Percentiles rank a stretch among this genome's conserved stretches.
Evolutionary conservation across 2,797 vertebrate species (phyloP).

Genomic region (Epinephelus awoara): DNA sequence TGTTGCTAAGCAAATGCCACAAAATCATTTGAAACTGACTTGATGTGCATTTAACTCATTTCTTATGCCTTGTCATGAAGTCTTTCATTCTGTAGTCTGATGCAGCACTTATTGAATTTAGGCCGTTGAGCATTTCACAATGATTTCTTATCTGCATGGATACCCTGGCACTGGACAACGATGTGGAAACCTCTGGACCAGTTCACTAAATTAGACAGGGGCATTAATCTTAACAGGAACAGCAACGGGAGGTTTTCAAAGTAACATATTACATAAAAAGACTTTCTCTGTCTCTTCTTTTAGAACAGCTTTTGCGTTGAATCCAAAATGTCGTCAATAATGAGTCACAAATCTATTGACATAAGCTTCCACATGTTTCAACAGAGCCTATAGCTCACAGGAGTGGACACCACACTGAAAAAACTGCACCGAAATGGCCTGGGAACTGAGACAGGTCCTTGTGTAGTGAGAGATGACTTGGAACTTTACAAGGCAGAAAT

Average conservation of each 20-base stretch:
- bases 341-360: background rate
- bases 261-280: background rate
- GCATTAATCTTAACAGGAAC: background rate
- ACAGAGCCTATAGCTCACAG: slow-evolving; percentile 13
- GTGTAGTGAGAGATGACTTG: slow-evolving; percentile 56
- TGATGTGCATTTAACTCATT: slow-evolving; percentile 32
- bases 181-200: slow-evolving; percentile 20
- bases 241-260: slow-evolving; percentile 5
- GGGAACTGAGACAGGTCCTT: slow-evolving; percentile 49
- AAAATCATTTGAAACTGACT: slow-evolving; percentile 36
- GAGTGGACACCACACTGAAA: slow-evolving; percentile 25
- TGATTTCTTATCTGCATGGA: slow-evolving; percentile 31
- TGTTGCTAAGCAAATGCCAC: slow-evolving; percentile 39
- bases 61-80: slow-evolving; percentile 19
- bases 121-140: slow-evolving; percentile 54
- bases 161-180: slow-evolving; percentile 33
- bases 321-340: background rate
- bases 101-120: slow-evolving; percentile 41
- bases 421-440: slow-evolving; percentile 25
- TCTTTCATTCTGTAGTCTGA: slow-evolving; percentile 35
- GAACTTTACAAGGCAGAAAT: slow-evolving; percentile 61
- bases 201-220: slow-evolving; percentile 24
- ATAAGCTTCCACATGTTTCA: background rate
- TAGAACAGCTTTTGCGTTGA: background rate
- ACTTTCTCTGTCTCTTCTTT: background rate